Conservation (phyloP, 1,140 invertebrate genomes). For the Trypoxylus dichotomus region DNA sequence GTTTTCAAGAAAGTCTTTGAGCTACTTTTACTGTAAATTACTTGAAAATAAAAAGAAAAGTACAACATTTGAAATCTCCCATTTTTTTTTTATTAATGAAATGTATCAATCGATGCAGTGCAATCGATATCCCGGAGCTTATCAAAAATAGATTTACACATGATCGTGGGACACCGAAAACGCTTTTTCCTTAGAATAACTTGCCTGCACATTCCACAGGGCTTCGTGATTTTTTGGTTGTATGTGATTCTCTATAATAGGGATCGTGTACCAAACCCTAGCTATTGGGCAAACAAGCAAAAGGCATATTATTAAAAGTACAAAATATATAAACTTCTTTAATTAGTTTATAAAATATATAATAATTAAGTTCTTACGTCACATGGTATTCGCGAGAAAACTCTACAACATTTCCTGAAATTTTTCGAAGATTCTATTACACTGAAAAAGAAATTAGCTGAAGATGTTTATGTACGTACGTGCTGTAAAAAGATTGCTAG, state of each 20-base stretch:
- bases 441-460: constrained; percentile 6
- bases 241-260: constrained; percentile 41
- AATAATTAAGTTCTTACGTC: constrained; percentile 15
- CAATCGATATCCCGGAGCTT: not conserved
- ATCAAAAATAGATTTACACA: not conserved
- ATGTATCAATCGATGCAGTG: not conserved
- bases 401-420: not conserved
- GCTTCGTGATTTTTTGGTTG: constrained; percentile 46
- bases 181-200: constrained; percentile 34
- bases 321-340: constrained; percentile 27
- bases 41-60: not conserved
- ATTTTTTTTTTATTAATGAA: no score
- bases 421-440: not conserved
- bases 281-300: constrained; percentile 54
- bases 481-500: not conserved
- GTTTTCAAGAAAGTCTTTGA: not conserved
- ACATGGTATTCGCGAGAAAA: not conserved
- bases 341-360: constrained; percentile 7
- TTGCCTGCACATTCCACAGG: constrained; percentile 51
- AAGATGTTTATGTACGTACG: not conserved
- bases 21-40: not conserved
- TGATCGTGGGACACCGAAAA: no score
- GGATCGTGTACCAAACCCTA: constrained; percentile 52
- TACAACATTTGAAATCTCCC: not conserved
- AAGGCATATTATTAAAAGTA: constrained; percentile 34